Conservation (phyloP, 1,140 invertebrate genomes). For the Heliothis subflexa region DNA sequence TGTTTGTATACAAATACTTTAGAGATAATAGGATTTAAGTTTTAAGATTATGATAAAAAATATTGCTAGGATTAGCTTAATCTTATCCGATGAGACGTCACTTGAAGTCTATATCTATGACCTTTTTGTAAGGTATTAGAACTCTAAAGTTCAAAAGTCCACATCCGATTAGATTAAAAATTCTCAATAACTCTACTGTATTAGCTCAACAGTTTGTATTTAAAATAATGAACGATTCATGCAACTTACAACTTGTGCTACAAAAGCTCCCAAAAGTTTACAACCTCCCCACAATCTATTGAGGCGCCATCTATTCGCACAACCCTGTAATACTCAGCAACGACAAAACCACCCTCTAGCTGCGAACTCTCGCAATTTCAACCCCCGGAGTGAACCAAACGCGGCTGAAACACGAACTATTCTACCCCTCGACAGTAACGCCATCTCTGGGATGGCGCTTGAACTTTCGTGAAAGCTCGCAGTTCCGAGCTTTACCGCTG, state of each 20-base stretch:
- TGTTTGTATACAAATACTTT: slow-evolving; percentile 22
- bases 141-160: too few species aligned
- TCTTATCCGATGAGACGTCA: too few species aligned
- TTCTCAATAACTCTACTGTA: too few species aligned
- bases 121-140: neutral
- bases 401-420: slow-evolving; percentile 56
- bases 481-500: slow-evolving; percentile 69
- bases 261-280: slow-evolving; percentile 15
- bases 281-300: neutral
- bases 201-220: too few species aligned
- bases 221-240: neutral
- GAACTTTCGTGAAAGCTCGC: slow-evolving; percentile 74
- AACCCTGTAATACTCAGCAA: slow-evolving; percentile 46
- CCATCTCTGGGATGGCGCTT: slow-evolving; percentile 76
- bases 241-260: neutral
- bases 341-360: slow-evolving; percentile 59
- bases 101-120: neutral
- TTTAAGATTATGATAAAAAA: too few species aligned
- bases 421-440: slow-evolving; percentile 57
- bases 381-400: slow-evolving; percentile 59
- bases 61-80: too few species aligned
- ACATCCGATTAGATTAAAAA: too few species aligned
- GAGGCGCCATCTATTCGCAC: slow-evolving; percentile 69
- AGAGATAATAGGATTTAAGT: slow-evolving; percentile 18
- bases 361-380: slow-evolving; percentile 54